phyloP scores from a whole-genome alignment of 1,140 invertebrate species.

The Drosophila bipectinata region DNA sequence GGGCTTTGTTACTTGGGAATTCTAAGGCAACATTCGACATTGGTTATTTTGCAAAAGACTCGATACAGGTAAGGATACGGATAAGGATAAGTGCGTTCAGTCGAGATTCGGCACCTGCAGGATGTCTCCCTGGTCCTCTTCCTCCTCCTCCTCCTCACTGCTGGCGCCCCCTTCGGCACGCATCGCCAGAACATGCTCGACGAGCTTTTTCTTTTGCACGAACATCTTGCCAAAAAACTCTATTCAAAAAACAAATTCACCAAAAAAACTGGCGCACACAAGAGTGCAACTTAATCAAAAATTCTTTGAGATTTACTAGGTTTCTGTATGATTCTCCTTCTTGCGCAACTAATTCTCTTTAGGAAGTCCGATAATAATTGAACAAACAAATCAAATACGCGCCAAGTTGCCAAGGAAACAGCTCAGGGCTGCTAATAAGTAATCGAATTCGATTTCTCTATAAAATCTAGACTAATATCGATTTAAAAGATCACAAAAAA shows the following conservation, averaged over 20 bases:
- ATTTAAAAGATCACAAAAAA: not conserved
- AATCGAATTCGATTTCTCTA: not conserved
- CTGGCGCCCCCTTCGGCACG: slow-evolving; percentile 60
- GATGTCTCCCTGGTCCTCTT: slow-evolving; percentile 80
- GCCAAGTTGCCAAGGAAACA: slow-evolving; percentile 18
- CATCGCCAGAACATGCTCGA: slow-evolving; percentile 79
- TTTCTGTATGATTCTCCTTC: slow-evolving; percentile 1
- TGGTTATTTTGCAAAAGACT: slow-evolving; percentile 48
- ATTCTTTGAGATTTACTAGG: slow-evolving; percentile 62
- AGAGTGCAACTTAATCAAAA: slow-evolving; percentile 22
- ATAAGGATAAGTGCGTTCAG: slow-evolving; percentile 12
- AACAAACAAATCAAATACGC: slow-evolving; percentile 23
- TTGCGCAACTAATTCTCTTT: slow-evolving; percentile 19
- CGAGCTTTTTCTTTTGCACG: slow-evolving; percentile 80
- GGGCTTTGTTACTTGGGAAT: slow-evolving; percentile 37
- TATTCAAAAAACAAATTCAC: slow-evolving; percentile 54
- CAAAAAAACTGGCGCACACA: slow-evolving; percentile 14
- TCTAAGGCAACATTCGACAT: slow-evolving; percentile 41
- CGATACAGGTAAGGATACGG: slow-evolving; percentile 20
- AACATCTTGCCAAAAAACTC: slow-evolving; percentile 60
- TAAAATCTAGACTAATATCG: not conserved
- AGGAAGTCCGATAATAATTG: slow-evolving; percentile 9
- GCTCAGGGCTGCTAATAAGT: not conserved
- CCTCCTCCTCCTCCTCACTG: slow-evolving; percentile 73
- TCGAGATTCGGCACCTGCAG: slow-evolving; percentile 72